phyloP scores from a whole-genome alignment of 2,888 invertebrate genomes.

The Cheilosia vulpina region DNA sequence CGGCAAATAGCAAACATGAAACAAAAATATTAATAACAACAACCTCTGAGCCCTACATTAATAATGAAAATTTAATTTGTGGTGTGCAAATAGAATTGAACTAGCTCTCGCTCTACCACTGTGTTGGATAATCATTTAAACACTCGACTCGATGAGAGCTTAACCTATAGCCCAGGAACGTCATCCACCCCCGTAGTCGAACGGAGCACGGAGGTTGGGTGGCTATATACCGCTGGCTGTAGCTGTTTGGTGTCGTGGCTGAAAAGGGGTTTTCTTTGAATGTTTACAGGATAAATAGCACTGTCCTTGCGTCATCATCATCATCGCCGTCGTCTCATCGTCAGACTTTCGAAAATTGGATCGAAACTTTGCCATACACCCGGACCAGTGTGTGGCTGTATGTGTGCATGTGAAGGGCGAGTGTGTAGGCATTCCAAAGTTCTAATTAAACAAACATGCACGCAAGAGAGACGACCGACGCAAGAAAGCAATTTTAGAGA shows the following conservation, averaged over 20 bases:
- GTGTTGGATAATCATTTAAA: conserved; percentile 65
- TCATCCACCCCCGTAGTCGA: conserved; percentile 16
- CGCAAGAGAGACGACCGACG: conserved; percentile 20
- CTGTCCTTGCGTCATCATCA: conserved; percentile 30
- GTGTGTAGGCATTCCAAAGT: conserved; percentile 60
- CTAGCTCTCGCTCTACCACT: conserved; percentile 23
- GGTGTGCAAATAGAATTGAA: conserved; percentile 73
- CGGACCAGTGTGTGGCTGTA: background rate
- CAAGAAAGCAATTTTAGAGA: conserved; percentile 72
- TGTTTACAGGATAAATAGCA: conserved; percentile 72
- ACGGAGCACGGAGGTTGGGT: conserved; percentile 23
- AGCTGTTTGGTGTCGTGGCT: conserved; percentile 14
- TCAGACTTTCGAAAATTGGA: conserved; percentile 52
- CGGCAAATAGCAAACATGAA: conserved; percentile 13
- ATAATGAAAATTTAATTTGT: conserved; percentile 75
- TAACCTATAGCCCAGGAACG: conserved; percentile 42
- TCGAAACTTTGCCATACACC: conserved; percentile 45
- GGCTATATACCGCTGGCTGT: conserved; percentile 35
- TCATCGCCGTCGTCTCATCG: conserved; percentile 24
- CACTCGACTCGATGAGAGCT: conserved; percentile 68
- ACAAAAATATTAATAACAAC: conserved; percentile 59
- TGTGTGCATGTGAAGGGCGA: background rate
- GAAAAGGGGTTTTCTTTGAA: conserved; percentile 66
- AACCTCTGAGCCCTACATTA: conserved; percentile 64
- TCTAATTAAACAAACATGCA: conserved; percentile 74